Conservation (phyloP, 2,888 invertebrate species). For the Macropis europaea region DNA sequence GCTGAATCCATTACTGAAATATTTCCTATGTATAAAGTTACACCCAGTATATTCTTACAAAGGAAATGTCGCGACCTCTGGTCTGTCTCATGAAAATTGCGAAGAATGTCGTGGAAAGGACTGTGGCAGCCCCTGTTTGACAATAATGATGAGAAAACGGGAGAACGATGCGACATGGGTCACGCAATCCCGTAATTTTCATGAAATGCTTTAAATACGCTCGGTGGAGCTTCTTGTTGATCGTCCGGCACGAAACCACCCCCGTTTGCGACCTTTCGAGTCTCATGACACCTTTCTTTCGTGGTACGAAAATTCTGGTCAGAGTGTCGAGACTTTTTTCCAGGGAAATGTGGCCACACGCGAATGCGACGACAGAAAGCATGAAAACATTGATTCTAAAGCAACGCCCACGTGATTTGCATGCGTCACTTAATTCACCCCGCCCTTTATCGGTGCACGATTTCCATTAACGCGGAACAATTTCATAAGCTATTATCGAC, state of each 20-base stretch:
- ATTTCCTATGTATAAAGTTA: too few species aligned
- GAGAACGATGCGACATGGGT: conserved; percentile 10
- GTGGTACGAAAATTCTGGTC: conserved; percentile 1
- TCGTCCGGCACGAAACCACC: conserved; percentile 40
- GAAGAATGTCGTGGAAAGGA: too few species aligned
- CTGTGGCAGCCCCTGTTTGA: too few species aligned
- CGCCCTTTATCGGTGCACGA: not conserved
- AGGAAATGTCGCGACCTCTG: too few species aligned
- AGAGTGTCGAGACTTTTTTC: not conserved
- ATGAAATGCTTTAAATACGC: conserved; percentile 40
- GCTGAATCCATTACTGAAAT: too few species aligned
- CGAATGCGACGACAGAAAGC: conserved; percentile 25
- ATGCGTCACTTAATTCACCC: conserved; percentile 28
- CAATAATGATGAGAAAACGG: too few species aligned
- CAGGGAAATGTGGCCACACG: conserved; percentile 13
- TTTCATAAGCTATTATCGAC: conserved; percentile 44
- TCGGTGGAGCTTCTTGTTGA: not conserved
- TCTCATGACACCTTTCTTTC: too few species aligned
- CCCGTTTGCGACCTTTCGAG: too few species aligned
- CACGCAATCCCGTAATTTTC: conserved; percentile 48
- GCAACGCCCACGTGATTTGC: conserved; percentile 55
- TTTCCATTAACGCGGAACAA: conserved; percentile 31
- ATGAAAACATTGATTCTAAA: conserved; percentile 60
- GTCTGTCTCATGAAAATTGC: too few species aligned
- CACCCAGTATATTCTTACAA: too few species aligned